Percentiles rank a stretch among this genome's conserved stretches.
Conservation (phyloP, 2,888 invertebrate species). For the Lithophane leautieri region DNA sequence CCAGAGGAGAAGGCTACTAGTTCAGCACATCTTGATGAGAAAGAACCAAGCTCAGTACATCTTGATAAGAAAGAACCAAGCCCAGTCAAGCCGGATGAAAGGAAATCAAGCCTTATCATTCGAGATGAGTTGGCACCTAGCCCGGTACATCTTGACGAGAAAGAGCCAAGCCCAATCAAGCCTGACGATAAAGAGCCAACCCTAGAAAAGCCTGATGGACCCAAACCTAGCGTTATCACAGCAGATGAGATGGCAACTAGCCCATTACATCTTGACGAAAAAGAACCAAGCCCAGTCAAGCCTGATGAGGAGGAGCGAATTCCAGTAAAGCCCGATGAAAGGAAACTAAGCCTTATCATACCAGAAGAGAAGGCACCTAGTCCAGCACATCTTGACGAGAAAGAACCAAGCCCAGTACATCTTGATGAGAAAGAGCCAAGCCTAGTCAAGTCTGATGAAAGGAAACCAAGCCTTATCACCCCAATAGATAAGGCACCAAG, state of each 20-base stretch:
- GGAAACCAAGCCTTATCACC: background rate
- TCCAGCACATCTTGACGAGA: background rate
- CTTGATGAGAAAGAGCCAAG: conserved; percentile 5
- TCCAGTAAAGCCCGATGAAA: too few relatives aligned
- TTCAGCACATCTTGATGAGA: background rate
- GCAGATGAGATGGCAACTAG: conserved; percentile 23
- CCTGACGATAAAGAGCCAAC: too few relatives aligned
- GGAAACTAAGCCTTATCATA: background rate
- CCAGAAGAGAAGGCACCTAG: background rate
- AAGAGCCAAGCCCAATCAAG: too few relatives aligned
- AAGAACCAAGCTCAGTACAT: conserved; percentile 1
- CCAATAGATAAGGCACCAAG: background rate
- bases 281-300: background rate
- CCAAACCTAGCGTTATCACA: too few relatives aligned
- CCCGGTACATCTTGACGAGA: too few relatives aligned
- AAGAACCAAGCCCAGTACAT: background rate
- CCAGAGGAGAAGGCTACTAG: background rate
- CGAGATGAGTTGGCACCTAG: too few relatives aligned
- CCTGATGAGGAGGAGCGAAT: background rate
- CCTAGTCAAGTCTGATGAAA: background rate
- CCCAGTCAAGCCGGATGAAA: conserved; percentile 5
- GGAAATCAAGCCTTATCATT: background rate
- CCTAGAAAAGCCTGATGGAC: too few relatives aligned
- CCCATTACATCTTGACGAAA: conserved; percentile 12
- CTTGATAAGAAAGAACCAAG: background rate